Percentiles rank a stretch among this genome's conserved stretches.
These are phyloP conservation scores for Pseudorhombus dupliciocellatus DNA, from an alignment of 2,113 vertebrate genomes.

Conservation along the genomic window DNA sequence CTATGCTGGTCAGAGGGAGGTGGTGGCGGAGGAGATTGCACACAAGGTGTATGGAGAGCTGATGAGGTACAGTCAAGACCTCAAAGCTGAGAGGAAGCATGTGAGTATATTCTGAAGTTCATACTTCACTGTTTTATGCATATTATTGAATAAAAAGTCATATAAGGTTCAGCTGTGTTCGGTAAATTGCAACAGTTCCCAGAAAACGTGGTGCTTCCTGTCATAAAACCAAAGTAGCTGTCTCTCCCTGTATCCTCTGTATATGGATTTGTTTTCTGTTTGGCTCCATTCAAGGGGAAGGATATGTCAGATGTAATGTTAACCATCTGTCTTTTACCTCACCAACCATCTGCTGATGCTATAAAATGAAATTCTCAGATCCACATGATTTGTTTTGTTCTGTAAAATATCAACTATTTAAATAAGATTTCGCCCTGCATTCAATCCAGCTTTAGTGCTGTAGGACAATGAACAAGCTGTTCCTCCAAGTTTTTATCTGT, in stretches of 20 bases:
- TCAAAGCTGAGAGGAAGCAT: constrained; percentile 95
- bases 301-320: constrained; percentile 55
- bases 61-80: constrained; percentile 95
- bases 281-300: constrained; percentile 42
- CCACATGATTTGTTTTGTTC: neutral
- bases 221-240: constrained; percentile 19
- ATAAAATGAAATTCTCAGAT: constrained; percentile 12
- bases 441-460: neutral
- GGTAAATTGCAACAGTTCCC: neutral
- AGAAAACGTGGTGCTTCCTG: constrained; percentile 12
- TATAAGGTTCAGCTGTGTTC: neutral
- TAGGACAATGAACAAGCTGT: neutral
- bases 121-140: neutral
- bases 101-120: constrained; percentile 78
- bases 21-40: constrained; percentile 97
- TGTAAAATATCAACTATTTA: neutral
- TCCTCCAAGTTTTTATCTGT: neutral
- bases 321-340: constrained; percentile 54
- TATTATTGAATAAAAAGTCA: neutral
- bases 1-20: constrained; percentile 97
- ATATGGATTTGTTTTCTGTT: constrained; percentile 39
- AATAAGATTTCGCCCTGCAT: neutral
- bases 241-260: constrained; percentile 10
- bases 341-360: constrained; percentile 48
- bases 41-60: constrained; percentile 95